Conservation (phyloP, 1,140 invertebrate species). For the Megathymus violae region DNA sequence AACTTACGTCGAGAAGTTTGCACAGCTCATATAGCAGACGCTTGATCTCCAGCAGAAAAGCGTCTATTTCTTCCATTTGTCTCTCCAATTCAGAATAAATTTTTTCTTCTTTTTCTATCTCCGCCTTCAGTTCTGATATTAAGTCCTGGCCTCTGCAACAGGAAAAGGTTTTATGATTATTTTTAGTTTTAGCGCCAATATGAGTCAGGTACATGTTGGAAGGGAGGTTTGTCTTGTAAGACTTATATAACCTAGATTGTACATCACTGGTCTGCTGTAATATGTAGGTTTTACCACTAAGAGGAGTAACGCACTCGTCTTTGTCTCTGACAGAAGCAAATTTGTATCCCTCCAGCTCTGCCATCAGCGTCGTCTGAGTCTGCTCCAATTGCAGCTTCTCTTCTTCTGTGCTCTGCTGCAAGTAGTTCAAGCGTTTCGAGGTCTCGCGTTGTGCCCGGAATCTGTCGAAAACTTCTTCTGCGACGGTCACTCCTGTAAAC, state of each 20-base stretch:
- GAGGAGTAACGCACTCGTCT: slow-evolving; percentile 86
- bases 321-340: slow-evolving; percentile 91
- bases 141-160: slow-evolving; percentile 87
- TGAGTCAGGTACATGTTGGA: too few species aligned
- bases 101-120: slow-evolving; percentile 84
- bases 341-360: slow-evolving; percentile 89
- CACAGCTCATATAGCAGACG: slow-evolving; percentile 75
- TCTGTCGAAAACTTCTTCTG: slow-evolving; percentile 88
- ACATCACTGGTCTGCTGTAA: too few species aligned
- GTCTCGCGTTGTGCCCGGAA: slow-evolving; percentile 90
- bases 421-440: slow-evolving; percentile 86
- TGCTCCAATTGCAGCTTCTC: slow-evolving; percentile 89
- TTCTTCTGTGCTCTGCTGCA: slow-evolving; percentile 88
- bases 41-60: slow-evolving; percentile 82
- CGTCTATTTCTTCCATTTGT: slow-evolving; percentile 77
- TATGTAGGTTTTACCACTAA: too few species aligned
- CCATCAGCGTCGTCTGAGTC: slow-evolving; percentile 86
- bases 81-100: slow-evolving; percentile 74
- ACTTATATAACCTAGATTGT: too few species aligned
- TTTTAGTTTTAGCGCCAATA: too few species aligned
- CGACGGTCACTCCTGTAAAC: slow-evolving; percentile 86
- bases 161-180: not conserved
- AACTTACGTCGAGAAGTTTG: slow-evolving; percentile 74
- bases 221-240: too few species aligned
- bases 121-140: slow-evolving; percentile 84